These are phyloP conservation scores for Eupithecia exiguata DNA, from an alignment of 2,888 invertebrate genomes.

Conservation along the genomic window DNA sequence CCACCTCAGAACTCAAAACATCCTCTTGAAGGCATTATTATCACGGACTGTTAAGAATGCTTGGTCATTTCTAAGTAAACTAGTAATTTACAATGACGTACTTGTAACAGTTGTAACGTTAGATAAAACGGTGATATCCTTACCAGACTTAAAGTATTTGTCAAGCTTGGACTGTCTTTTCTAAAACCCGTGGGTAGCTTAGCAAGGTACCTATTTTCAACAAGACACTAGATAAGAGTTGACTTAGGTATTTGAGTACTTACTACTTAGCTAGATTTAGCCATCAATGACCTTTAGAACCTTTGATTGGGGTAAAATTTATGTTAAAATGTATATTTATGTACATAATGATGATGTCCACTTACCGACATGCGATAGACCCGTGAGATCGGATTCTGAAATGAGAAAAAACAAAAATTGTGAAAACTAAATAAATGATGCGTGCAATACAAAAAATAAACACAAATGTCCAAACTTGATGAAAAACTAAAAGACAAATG, in stretches of 20 bases:
- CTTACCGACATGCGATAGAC: constrained; percentile 86
- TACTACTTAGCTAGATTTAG: neutral
- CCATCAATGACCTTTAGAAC: neutral
- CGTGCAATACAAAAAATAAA: constrained; percentile 45
- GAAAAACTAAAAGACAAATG: neutral
- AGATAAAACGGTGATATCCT: neutral
- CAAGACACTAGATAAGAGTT: neutral
- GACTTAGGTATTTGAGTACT: neutral
- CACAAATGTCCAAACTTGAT: constrained; percentile 39
- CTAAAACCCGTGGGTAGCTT: neutral
- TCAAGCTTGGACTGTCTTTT: neutral
- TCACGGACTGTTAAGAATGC: constrained; percentile 32
- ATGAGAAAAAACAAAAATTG: constrained; percentile 71
- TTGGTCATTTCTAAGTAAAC: constrained; percentile 24
- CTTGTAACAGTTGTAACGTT: neutral
- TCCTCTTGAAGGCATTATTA: constrained; percentile 52
- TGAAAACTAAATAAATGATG: constrained; percentile 52
- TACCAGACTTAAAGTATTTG: neutral
- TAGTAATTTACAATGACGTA: constrained; percentile 13
- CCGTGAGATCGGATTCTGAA: constrained; percentile 86
- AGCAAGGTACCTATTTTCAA: neutral
- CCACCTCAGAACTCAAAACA: constrained; percentile 56
- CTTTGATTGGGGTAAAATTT: neutral
- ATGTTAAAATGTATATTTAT: neutral
- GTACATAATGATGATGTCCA: constrained; percentile 49